Evolutionary conservation across 1,140 invertebrate genomes (phyloP).

Genomic region (Drosophila ogumai): DNA sequence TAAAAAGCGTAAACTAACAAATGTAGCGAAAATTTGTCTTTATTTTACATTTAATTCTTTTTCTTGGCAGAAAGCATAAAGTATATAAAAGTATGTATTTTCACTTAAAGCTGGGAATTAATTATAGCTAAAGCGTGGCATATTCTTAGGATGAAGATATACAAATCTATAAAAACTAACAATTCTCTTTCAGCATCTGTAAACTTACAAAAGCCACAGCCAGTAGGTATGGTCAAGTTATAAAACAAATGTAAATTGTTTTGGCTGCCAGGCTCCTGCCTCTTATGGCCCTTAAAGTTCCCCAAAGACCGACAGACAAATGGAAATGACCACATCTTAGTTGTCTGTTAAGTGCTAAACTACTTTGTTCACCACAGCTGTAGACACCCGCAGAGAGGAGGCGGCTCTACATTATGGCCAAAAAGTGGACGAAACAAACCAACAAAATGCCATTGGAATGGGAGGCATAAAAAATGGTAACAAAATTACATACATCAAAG

Average conservation of each 20-base stretch:
- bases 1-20: neutral
- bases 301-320: neutral
- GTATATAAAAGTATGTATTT: neutral
- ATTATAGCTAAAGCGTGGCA: neutral
- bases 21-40: neutral
- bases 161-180: neutral
- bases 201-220: neutral
- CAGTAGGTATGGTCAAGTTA: neutral
- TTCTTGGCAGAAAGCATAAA: too few species aligned
- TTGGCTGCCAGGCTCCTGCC: neutral
- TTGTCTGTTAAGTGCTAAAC: constrained; percentile 15
- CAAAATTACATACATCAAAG: constrained; percentile 83
- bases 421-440: constrained; percentile 51
- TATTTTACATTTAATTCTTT: neutral
- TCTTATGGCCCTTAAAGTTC: constrained; percentile 1
- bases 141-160: neutral
- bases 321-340: constrained; percentile 13
- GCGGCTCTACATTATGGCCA: constrained; percentile 47
- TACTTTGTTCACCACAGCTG: constrained; percentile 9
- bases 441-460: constrained; percentile 45
- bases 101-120: neutral
- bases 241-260: constrained; percentile 10
- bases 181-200: neutral
- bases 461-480: constrained; percentile 71
- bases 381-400: constrained; percentile 9